phyloP scores from a whole-genome alignment of 2,113 vertebrate species.

The Sporophila hypoxantha region DNA sequence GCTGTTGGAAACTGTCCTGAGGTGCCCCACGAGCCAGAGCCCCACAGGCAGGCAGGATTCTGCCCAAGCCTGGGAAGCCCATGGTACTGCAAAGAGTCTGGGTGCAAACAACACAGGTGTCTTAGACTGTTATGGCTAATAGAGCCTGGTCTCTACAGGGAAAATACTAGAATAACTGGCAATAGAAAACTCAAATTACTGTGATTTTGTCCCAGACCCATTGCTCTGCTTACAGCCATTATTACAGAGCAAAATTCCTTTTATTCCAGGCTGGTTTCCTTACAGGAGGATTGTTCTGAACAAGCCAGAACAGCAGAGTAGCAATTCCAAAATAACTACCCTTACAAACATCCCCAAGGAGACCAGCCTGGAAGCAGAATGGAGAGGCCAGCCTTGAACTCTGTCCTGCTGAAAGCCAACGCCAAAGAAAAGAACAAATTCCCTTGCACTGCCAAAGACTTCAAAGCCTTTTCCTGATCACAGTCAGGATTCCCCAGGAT shows the following conservation, averaged over 20 bases:
- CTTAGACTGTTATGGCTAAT: background rate
- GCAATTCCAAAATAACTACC: slow-evolving; percentile 52
- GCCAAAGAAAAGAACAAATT: slow-evolving; percentile 44
- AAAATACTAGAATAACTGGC: slow-evolving; percentile 7
- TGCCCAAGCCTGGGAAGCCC: background rate
- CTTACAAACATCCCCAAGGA: slow-evolving; percentile 34
- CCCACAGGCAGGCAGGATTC: background rate
- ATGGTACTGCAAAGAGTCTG: background rate
- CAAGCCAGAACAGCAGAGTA: slow-evolving; percentile 23
- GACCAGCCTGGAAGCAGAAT: slow-evolving; percentile 13
- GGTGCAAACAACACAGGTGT: background rate
- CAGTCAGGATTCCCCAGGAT: slow-evolving; percentile 46
- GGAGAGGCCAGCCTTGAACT: slow-evolving; percentile 39
- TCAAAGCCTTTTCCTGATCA: slow-evolving; percentile 54
- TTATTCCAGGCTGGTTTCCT: slow-evolving; percentile 19
- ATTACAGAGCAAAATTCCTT: background rate
- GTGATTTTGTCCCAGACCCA: slow-evolving; percentile 31
- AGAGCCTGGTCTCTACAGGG: background rate
- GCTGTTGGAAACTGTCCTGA: rapidly evolving
- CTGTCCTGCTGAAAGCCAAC: slow-evolving; percentile 24
- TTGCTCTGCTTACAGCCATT: slow-evolving; percentile 6
- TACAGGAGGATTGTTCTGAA: background rate
- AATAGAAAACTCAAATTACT: slow-evolving; percentile 31
- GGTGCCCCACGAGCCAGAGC: background rate
- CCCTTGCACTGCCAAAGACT: background rate